These are phyloP conservation scores for Calycopis cecrops DNA, from an alignment of 1,140 invertebrate species.

Conservation along the genomic window DNA sequence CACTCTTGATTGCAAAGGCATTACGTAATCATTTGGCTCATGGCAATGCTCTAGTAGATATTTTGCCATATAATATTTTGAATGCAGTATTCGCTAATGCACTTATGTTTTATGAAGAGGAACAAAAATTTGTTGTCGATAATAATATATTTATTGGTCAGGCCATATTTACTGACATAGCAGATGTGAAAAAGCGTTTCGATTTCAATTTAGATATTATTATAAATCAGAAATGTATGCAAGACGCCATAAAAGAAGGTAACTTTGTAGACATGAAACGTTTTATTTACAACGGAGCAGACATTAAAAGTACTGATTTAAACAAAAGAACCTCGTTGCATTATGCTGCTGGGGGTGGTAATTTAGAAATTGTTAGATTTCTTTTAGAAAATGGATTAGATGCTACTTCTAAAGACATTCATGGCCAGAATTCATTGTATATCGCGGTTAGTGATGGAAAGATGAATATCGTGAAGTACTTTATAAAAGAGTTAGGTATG, in stretches of 20 bases:
- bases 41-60: slow-evolving; percentile 3
- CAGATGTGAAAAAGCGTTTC: neutral
- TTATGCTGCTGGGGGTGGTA: slow-evolving; percentile 2
- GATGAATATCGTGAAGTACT: slow-evolving; percentile 2
- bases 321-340: neutral
- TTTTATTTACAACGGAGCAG: slow-evolving; percentile 2
- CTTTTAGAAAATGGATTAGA: slow-evolving; percentile 8
- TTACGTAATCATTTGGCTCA: slow-evolving; percentile 1
- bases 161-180: neutral
- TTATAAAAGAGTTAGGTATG: neutral
- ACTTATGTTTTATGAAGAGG: neutral
- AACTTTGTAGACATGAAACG: neutral
- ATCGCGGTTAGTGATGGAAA: neutral
- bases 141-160: neutral
- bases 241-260: neutral
- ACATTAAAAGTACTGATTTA: slow-evolving; percentile 7
- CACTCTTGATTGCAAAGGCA: neutral
- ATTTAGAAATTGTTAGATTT: slow-evolving; percentile 10
- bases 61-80: neutral
- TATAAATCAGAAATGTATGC: neutral
- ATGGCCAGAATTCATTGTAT: neutral
- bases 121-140: neutral
- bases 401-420: neutral
- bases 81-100: slow-evolving; percentile 1
- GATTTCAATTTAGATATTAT: neutral